Conservation (phyloP, 1,140 invertebrate genomes). For the Goniozus legneri region DNA sequence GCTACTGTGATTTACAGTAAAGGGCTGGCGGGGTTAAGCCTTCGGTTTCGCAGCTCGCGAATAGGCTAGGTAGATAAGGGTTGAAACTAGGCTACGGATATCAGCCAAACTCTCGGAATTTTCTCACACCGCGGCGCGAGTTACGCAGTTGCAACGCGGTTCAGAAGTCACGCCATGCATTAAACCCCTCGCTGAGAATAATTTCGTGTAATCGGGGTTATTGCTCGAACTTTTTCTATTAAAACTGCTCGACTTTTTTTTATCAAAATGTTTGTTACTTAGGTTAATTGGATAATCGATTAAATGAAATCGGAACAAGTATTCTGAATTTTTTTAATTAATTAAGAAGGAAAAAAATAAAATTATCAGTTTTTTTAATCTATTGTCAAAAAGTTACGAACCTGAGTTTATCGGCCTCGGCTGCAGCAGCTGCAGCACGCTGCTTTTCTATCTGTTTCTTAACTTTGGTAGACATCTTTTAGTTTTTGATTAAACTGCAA, state of each 20-base stretch:
- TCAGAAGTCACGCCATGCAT: too few relatives aligned
- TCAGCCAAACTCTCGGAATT: slow-evolving; percentile 6
- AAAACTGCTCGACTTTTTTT: too few relatives aligned
- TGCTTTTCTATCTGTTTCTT: slow-evolving; percentile 20
- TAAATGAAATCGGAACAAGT: too few relatives aligned
- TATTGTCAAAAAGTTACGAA: too few relatives aligned
- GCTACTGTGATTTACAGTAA: slow-evolving; percentile 1
- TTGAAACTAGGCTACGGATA: slow-evolving; percentile 1
- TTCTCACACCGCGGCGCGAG: background rate
- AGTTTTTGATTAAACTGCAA: slow-evolving; percentile 5
- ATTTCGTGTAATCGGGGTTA: too few relatives aligned
- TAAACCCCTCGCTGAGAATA: too few relatives aligned
- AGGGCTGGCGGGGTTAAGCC: slow-evolving; percentile 7
- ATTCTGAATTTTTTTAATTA: background rate
- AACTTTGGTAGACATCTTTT: slow-evolving; percentile 16
- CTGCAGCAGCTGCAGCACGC: slow-evolving; percentile 12
- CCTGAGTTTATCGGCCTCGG: slow-evolving; percentile 20
- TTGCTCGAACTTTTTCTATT: too few relatives aligned
- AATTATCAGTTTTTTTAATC: slow-evolving; percentile 1
- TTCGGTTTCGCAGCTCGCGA: slow-evolving; percentile 18
- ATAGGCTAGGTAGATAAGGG: slow-evolving; percentile 17
- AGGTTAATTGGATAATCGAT: too few relatives aligned
- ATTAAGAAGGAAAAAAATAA: background rate
- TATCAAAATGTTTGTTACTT: too few relatives aligned
- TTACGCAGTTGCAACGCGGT: too few relatives aligned